These are phyloP conservation scores for Biston betularia DNA, from an alignment of 2,888 invertebrate species.

Conservation along the genomic window DNA sequence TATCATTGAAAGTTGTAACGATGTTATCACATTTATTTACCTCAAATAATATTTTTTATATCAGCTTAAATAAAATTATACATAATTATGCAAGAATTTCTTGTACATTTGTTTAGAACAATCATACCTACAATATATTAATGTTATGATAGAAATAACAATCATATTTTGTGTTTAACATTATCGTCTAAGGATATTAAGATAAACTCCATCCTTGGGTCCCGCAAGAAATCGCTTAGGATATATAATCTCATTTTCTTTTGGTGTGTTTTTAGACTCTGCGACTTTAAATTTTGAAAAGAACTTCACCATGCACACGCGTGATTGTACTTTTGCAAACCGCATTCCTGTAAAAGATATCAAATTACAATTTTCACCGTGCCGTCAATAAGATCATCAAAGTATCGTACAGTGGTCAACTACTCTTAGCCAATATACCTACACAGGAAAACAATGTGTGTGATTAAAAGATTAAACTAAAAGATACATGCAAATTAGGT, in stretches of 20 bases:
- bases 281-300: conserved; percentile 49
- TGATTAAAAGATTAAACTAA: neutral
- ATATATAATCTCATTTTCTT: conserved; percentile 5
- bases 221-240: conserved; percentile 11
- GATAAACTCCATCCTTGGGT: conserved; percentile 19
- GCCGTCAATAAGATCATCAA: no score
- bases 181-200: conserved; percentile 28
- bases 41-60: no score
- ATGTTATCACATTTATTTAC: no score
- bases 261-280: conserved; percentile 41
- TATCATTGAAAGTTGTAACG: no score
- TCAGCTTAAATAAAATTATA: no score
- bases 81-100: no score
- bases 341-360: conserved; percentile 50
- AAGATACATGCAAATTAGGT: no score
- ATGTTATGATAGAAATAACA: neutral
- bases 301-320: conserved; percentile 47
- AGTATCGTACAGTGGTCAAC: no score
- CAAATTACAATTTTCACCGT: no score
- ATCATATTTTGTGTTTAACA: neutral
- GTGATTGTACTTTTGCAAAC: conserved; percentile 54
- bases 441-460: neutral
- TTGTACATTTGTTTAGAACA: no score
- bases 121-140: no score
- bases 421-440: no score